Evolutionary conservation across 2,888 invertebrate species (phyloP).

Genomic region (Heterodera filipjevi): DNA sequence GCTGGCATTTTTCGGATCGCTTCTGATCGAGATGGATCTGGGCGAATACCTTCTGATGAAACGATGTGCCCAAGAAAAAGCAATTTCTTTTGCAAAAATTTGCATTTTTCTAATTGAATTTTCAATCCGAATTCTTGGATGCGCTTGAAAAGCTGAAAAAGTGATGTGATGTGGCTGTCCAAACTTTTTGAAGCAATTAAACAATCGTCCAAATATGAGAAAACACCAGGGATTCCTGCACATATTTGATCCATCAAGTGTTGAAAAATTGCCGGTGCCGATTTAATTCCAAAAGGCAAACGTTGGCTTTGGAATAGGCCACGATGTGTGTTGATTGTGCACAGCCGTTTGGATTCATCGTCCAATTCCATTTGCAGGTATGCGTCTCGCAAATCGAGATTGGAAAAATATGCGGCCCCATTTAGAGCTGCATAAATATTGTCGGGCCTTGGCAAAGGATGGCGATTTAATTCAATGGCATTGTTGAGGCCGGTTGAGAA

Average conservation of each 20-base stretch:
- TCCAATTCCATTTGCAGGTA: slow-evolving; percentile 47
- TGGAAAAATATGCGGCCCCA: slow-evolving; percentile 42
- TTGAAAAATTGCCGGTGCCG: slow-evolving; percentile 52
- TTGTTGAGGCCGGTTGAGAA: slow-evolving; percentile 44
- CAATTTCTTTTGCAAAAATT: slow-evolving; percentile 14
- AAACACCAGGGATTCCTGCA: slow-evolving; percentile 35
- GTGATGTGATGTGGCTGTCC: slow-evolving; percentile 32
- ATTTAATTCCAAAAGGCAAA: slow-evolving; percentile 49
- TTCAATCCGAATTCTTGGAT: slow-evolving; percentile 36
- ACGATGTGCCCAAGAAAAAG: slow-evolving; percentile 40
- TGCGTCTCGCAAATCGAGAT: slow-evolving; percentile 49
- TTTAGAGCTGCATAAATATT: slow-evolving; percentile 43
- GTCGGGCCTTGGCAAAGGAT: slow-evolving; percentile 50
- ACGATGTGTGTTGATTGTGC: slow-evolving; percentile 46
- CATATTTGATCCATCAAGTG: slow-evolving; percentile 45
- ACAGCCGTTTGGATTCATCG: slow-evolving; percentile 37
- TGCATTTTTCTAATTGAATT: slow-evolving; percentile 34
- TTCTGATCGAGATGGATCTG: slow-evolving; percentile 43
- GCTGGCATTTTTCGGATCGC: slow-evolving; percentile 44
- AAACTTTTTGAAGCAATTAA: slow-evolving; percentile 32
- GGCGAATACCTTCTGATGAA: slow-evolving; percentile 36
- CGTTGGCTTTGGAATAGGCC: slow-evolving; percentile 49
- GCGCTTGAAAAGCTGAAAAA: slow-evolving; percentile 26
- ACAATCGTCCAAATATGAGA: slow-evolving; percentile 45
- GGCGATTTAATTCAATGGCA: slow-evolving; percentile 38